Percentiles rank a stretch among this genome's conserved stretches.
These are phyloP conservation scores for Tipula helvola DNA, from an alignment of 2,888 invertebrate genomes.

Conservation along the genomic window DNA sequence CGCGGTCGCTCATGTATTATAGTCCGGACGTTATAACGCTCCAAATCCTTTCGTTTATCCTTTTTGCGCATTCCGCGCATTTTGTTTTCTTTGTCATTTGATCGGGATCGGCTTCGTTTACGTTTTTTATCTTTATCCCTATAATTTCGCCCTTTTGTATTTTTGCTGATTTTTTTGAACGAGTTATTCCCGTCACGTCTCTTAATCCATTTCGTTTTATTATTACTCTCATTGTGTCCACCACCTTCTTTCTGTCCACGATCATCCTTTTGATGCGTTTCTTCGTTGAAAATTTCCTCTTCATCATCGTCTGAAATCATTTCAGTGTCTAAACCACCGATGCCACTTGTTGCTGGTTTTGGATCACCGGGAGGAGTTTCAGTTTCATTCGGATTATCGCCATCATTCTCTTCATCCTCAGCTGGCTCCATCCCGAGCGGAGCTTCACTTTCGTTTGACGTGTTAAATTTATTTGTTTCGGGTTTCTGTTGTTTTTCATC, in stretches of 20 bases:
- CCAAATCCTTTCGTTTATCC: constrained; percentile 63
- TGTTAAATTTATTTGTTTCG: constrained; percentile 17
- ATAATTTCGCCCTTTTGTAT: constrained; percentile 64
- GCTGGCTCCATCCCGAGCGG: constrained; percentile 14
- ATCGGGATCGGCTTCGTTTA: constrained; percentile 24
- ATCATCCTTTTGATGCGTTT: constrained; percentile 30
- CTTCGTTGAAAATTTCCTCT: constrained; percentile 50
- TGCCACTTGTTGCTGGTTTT: constrained; percentile 27
- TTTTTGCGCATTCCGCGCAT: constrained; percentile 26
- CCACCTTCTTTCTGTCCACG: constrained; percentile 37
- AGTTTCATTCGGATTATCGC: neutral
- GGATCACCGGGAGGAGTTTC: neutral
- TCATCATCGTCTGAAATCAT: constrained; percentile 52
- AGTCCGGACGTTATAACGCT: constrained; percentile 70
- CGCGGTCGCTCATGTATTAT: constrained; percentile 57
- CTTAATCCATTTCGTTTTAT: constrained; percentile 17
- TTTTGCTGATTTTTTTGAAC: constrained; percentile 73
- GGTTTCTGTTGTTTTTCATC: constrained; percentile 43
- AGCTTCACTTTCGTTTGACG: neutral
- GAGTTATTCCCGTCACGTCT: constrained; percentile 11
- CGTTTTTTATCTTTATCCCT: constrained; percentile 41
- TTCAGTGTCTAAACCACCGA: constrained; percentile 56
- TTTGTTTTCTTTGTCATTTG: constrained; percentile 28
- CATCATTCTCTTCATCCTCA: constrained; percentile 14
- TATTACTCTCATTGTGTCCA: constrained; percentile 37